phyloP scores from a whole-genome alignment of 2,113 vertebrate species.

The Gymnarchus niloticus region DNA sequence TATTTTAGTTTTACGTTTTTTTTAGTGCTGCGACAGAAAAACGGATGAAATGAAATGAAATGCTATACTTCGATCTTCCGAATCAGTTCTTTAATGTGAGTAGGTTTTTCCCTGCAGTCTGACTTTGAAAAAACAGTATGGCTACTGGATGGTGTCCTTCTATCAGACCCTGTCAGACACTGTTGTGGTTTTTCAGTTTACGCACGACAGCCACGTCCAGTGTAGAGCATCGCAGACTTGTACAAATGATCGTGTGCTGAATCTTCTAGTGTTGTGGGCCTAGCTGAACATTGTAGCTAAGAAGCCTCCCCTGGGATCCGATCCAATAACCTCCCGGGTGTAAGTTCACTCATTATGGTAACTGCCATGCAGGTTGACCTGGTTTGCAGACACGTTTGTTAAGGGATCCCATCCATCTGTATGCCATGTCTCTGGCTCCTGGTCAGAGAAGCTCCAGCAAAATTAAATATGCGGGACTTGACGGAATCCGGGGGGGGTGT shows the following conservation, averaged over 20 bases:
- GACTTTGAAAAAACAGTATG: too few species aligned
- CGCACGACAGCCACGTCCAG: not conserved
- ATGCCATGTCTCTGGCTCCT: constrained; percentile 41
- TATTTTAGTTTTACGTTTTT: not conserved
- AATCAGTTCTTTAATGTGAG: not conserved
- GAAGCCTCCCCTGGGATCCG: not conserved
- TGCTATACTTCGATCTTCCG: not conserved
- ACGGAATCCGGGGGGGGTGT: not conserved
- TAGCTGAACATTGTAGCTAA: not conserved
- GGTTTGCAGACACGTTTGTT: not conserved
- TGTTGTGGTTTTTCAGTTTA: not conserved
- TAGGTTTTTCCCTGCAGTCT: not conserved
- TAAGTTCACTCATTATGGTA: not conserved
- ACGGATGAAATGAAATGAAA: too few species aligned
- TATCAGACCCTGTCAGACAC: not conserved
- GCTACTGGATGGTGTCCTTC: not conserved
- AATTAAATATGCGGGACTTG: constrained; percentile 55
- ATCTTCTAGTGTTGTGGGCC: not conserved
- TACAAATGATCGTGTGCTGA: not conserved
- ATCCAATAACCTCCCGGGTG: not conserved
- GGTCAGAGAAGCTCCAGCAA: constrained; percentile 37
- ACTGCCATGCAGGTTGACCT: not conserved
- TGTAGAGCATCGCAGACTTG: not conserved
- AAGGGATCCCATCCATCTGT: not conserved
- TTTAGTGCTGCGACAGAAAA: not conserved